phyloP scores from a whole-genome alignment of 1,140 invertebrate genomes.

The Amyelois transitella region DNA sequence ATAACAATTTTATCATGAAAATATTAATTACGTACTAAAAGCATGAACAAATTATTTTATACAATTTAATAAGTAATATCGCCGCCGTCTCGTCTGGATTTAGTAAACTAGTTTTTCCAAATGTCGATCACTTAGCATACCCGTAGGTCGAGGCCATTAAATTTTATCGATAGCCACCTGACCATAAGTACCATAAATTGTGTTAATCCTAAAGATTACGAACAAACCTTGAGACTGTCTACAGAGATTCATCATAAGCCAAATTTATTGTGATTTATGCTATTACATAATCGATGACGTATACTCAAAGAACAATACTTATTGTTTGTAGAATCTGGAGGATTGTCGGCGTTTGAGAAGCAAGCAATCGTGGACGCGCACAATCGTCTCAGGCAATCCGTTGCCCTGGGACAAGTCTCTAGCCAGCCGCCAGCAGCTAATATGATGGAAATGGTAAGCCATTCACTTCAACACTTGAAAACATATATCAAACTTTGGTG shows the following conservation, averaged over 20 bases:
- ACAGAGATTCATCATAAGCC: conserved; percentile 1
- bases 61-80: background rate
- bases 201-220: conserved; percentile 40
- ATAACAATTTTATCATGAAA: no score
- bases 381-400: conserved; percentile 84
- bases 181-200: conserved; percentile 53
- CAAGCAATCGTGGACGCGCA: conserved; percentile 85
- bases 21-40: no score
- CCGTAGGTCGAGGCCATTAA: conserved; percentile 56
- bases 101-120: conserved; percentile 35
- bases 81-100: conserved; percentile 65
- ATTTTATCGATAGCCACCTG: conserved; percentile 66
- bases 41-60: conserved; percentile 5
- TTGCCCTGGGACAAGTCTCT: conserved; percentile 84
- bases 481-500: no score
- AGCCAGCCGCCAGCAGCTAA: conserved; percentile 86
- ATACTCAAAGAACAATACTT: background rate
- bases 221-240: conserved; percentile 40
- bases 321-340: conserved; percentile 76
- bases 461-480: no score
- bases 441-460: conserved; percentile 85
- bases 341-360: conserved; percentile 82
- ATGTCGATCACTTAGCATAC: conserved; percentile 52
- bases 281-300: background rate
- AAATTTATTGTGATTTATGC: background rate